Evolutionary conservation across 2,797 vertebrate genomes (phyloP).

Genomic region (Enteromius thamalakanensis): DNA sequence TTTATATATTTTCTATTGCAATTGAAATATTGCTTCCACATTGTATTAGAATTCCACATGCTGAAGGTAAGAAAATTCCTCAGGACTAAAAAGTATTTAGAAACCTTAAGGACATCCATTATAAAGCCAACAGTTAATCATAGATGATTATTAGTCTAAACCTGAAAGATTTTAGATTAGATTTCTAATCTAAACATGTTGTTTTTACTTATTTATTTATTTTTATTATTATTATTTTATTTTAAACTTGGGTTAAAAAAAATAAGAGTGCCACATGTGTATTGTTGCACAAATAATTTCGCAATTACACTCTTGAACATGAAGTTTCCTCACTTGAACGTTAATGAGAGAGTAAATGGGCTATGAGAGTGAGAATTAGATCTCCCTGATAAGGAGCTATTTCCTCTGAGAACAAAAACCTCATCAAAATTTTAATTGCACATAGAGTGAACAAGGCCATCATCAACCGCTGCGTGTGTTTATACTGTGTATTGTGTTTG

Average conservation of each 20-base stretch:
- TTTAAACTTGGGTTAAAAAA: too few species aligned
- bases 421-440: conserved; percentile 15
- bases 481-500: neutral
- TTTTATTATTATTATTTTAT: too few species aligned
- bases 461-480: neutral
- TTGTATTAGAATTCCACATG: neutral
- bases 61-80: neutral
- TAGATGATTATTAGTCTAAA: neutral
- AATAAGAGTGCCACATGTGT: neutral
- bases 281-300: conserved; percentile 5
- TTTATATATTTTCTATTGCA: neutral
- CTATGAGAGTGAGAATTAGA: neutral
- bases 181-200: neutral
- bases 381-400: neutral
- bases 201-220: neutral
- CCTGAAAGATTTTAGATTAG: neutral
- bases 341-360: conserved; percentile 23
- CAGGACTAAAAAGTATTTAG: neutral
- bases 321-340: neutral
- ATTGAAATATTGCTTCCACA: neutral
- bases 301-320: neutral
- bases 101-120: neutral
- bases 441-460: neutral
- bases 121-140: neutral
- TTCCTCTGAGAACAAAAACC: conserved; percentile 5